Conservation (phyloP, 2,888 invertebrate species). For the Acleris emargana region DNA sequence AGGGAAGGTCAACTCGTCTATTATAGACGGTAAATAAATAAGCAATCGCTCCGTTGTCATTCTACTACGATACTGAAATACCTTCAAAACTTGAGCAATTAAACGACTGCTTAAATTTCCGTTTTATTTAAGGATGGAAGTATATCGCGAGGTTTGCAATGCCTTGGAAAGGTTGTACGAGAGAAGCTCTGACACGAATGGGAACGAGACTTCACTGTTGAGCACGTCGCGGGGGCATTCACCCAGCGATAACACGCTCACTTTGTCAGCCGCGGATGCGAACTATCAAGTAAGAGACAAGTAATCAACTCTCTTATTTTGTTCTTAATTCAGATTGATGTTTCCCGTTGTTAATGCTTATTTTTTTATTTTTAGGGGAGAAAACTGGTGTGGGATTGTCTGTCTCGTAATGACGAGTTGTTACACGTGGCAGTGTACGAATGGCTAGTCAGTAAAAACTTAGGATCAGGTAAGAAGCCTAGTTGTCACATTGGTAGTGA, state of each 20-base stretch:
- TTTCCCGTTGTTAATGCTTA: neutral
- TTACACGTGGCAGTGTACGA: slow-evolving; percentile 96
- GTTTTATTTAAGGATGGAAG: slow-evolving; percentile 87
- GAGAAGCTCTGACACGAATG: slow-evolving; percentile 78
- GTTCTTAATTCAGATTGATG: neutral
- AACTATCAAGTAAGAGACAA: slow-evolving; percentile 65
- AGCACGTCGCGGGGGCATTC: slow-evolving; percentile 48
- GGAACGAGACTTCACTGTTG: slow-evolving; percentile 67
- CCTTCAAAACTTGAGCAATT: no score
- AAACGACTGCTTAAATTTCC: neutral
- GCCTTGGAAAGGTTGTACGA: slow-evolving; percentile 89
- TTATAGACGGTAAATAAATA: slow-evolving; percentile 80
- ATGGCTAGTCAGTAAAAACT: slow-evolving; percentile 93
- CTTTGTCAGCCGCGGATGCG: slow-evolving; percentile 71
- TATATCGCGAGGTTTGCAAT: slow-evolving; percentile 93
- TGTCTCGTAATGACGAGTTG: slow-evolving; percentile 91
- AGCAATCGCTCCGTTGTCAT: no score
- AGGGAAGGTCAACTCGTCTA: slow-evolving; percentile 91
- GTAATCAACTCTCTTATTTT: no score
- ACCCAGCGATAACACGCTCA: slow-evolving; percentile 58
- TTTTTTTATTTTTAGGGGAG: slow-evolving; percentile 60
- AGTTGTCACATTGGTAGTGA: neutral
- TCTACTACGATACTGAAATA: no score
- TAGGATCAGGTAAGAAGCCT: slow-evolving; percentile 79
- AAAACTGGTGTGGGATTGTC: slow-evolving; percentile 86